These are phyloP conservation scores for Dione vanillae DNA, from an alignment of 2,888 invertebrate species.

Conservation along the genomic window DNA sequence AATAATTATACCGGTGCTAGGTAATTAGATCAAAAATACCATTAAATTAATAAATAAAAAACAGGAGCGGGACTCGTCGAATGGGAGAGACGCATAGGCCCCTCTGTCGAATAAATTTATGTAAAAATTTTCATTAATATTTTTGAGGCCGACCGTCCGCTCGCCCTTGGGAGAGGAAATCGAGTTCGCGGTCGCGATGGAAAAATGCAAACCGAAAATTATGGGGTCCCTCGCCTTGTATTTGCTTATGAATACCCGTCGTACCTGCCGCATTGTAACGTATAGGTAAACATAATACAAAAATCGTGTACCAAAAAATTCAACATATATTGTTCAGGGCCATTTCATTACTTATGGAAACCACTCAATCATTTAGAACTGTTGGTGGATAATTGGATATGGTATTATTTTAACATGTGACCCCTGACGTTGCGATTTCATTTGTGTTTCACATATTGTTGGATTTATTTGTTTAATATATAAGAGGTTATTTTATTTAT, in stretches of 20 bases:
- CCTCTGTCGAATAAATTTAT: constrained; percentile 84
- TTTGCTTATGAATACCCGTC: constrained; percentile 82
- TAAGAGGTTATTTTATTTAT: too few relatives aligned
- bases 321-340: constrained; percentile 48
- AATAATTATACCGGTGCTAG: constrained; percentile 81
- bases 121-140: constrained; percentile 85
- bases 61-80: constrained; percentile 76
- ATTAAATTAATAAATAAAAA: constrained; percentile 85
- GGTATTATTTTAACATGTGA: constrained; percentile 32
- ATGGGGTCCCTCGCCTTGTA: constrained; percentile 82
- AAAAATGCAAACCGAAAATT: constrained; percentile 85
- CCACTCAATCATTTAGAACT: constrained; percentile 50
- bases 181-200: constrained; percentile 84
- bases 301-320: constrained; percentile 59
- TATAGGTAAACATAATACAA: constrained; percentile 75
- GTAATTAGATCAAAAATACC: constrained; percentile 84
- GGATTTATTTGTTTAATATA: background rate
- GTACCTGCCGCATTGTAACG: constrained; percentile 70
- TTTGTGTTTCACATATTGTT: constrained; percentile 12
- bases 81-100: constrained; percentile 73
- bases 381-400: constrained; percentile 42
- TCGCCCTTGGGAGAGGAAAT: constrained; percentile 82
- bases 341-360: constrained; percentile 51
- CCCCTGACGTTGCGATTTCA: constrained; percentile 19
- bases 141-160: constrained; percentile 81